phyloP scores from a whole-genome alignment of 2,113 vertebrate genomes.

The Nothocercus nigrocapillus region DNA sequence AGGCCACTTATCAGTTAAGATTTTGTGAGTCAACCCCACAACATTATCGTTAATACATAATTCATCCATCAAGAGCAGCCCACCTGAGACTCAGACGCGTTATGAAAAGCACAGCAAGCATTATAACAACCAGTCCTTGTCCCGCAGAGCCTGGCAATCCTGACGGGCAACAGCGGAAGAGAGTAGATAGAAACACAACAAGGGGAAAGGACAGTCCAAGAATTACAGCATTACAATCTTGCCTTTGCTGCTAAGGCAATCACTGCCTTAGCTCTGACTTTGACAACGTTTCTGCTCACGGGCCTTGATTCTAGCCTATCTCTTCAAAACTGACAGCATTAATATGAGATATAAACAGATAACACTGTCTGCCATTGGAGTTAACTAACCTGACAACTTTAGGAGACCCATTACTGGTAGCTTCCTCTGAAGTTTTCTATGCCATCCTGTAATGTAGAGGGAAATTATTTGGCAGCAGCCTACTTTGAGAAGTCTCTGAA shows the following conservation, averaged over 20 bases:
- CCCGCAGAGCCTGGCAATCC: not conserved
- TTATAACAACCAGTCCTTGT: not conserved
- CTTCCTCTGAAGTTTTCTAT: not conserved
- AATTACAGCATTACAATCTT: not conserved
- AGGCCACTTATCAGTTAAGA: fast-evolving
- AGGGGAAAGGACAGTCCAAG: not conserved
- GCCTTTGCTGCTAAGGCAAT: not conserved
- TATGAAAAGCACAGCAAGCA: slow-evolving; percentile 19
- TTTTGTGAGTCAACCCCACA: not conserved
- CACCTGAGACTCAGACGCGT: not conserved
- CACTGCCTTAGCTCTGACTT: not conserved
- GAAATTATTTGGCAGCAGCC: not conserved
- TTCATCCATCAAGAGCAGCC: not conserved
- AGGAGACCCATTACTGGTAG: not conserved
- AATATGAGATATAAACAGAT: slow-evolving; percentile 32
- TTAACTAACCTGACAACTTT: not conserved
- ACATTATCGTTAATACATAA: not conserved
- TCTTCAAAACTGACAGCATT: slow-evolving; percentile 8
- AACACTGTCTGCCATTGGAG: not conserved
- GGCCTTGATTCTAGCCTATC: not conserved
- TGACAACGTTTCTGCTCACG: slow-evolving; percentile 13
- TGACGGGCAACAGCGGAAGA: not conserved
- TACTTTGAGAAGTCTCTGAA: not conserved
- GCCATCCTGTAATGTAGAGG: not conserved
- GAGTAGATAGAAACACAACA: not conserved